A percentile compares a stretch with the other conserved stretches of the same genome.
phyloP scores from a whole-genome alignment of 2,888 invertebrate species.

The Sthenelais limicola region DNA sequence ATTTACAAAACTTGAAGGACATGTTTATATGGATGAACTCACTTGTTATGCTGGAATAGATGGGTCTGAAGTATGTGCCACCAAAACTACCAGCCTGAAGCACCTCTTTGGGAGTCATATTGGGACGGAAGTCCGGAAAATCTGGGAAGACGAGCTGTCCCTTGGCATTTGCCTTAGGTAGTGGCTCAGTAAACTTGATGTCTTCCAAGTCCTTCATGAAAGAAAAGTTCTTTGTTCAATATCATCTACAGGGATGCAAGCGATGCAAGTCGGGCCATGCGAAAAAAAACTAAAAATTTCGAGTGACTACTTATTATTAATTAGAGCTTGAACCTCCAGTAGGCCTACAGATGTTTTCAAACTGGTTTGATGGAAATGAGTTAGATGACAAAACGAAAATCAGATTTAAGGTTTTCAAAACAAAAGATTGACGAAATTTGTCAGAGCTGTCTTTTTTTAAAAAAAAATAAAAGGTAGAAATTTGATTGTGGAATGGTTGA shows the following conservation, averaged over 20 bases:
- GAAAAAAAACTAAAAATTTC: neutral
- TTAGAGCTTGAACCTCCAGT: neutral
- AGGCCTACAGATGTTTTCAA: neutral
- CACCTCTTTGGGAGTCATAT: constrained; percentile 63
- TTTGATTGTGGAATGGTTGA: no score
- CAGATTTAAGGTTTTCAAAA: no score
- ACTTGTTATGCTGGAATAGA: constrained; percentile 62
- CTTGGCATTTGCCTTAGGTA: constrained; percentile 55
- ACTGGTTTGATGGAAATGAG: no score
- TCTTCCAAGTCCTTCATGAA: constrained; percentile 11
- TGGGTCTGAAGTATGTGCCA: constrained; percentile 62
- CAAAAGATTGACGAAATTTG: no score
- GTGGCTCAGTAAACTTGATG: constrained; percentile 51
- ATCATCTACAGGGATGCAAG: neutral
- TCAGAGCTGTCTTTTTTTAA: no score
- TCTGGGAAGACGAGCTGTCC: constrained; percentile 59
- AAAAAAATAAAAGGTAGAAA: no score
- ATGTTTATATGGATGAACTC: neutral
- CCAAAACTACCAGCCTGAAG: constrained; percentile 64
- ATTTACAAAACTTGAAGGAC: neutral
- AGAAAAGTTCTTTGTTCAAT: neutral
- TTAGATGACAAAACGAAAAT: no score
- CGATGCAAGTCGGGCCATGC: neutral
- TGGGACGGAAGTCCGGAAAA: constrained; percentile 57
- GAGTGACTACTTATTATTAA: neutral